Evolutionary conservation across 2,113 vertebrate genomes (phyloP), one percentile per base, ranked within the genome.

Genomic region (Microtus oregoni): DNA sequence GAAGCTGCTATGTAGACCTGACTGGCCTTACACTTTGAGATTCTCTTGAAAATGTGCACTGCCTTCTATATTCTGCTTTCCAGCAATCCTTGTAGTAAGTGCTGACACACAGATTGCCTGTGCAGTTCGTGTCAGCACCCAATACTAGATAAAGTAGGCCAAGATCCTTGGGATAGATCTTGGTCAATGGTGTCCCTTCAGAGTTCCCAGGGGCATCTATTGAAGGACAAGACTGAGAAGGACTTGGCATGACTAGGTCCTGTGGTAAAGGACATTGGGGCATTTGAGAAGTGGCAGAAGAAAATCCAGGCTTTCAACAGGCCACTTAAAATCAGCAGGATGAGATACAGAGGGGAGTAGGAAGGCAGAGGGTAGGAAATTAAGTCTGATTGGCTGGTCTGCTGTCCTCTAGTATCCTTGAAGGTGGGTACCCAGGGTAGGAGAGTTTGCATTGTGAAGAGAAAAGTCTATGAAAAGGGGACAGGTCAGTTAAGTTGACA

Each of bases 261-360:
- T 28, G 7, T 72, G 63, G 24, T 38, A 30, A 50, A 65, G 19
- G 30, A 4, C 22, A 35, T 5, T 28, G 20, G 52, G 82, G 65
- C 63, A 13, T 89, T 86, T 94, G 52, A 28, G 17, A 93, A 50
- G 41, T 68, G 55, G 10, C 28, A n/a, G 13, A 38, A 91, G 58
- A 79, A 94, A 89, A 81, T 72, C 15, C 55, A 35, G 68, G 19
- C 85, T 79, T 88, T 87, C 70, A 63, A 38, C 32, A 77, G 72
- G 67, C 20, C 10, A 22, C 47, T 35, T 81, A 32, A 50, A 20
- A 11, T 92, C 26, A 72, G 3, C 24, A 70, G 32, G 58, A 47
- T 78, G 38, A 10, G 7, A 11, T 73, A 44, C 47, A 28, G 32
- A 90, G 11, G 35, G 0, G 30, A 67, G 11, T 26, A 61, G 78